phyloP scores from a whole-genome alignment of 2,797 vertebrate genomes.

The Xerus rutilus region DNA sequence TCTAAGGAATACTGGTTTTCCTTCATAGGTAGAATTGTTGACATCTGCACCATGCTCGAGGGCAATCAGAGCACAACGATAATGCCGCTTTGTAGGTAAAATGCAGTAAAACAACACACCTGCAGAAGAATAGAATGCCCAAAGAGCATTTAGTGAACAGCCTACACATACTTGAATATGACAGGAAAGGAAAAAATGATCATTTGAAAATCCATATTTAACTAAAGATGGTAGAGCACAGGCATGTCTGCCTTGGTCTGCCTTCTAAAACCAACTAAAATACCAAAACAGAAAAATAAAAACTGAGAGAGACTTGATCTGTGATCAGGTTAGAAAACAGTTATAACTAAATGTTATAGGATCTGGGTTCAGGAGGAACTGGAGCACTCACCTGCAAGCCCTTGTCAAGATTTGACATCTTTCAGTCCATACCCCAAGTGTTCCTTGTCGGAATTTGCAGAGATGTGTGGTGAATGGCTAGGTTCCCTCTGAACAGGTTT shows the following conservation, averaged over 20 bases:
- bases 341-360: neutral
- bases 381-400: neutral
- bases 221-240: neutral
- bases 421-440: neutral
- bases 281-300: neutral
- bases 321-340: neutral
- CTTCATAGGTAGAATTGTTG: slow-evolving; percentile 90
- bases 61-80: slow-evolving; percentile 90
- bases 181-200: neutral
- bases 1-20: slow-evolving; percentile 92
- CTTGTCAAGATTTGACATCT: neutral
- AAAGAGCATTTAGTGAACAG: neutral
- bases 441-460: neutral
- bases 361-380: neutral
- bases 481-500: neutral
- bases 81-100: slow-evolving; percentile 92
- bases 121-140: slow-evolving; percentile 83
- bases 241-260: neutral
- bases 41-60: slow-evolving; percentile 92
- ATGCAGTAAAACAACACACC: slow-evolving; percentile 96
- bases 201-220: slow-evolving; percentile 33
- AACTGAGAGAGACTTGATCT: neutral
- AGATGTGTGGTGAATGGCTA: neutral
- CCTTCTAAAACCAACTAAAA: slow-evolving; percentile 38
- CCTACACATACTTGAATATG: neutral